Evolutionary conservation across 2,888 invertebrate genomes (phyloP).

Genomic region (Nycteola revayana): DNA sequence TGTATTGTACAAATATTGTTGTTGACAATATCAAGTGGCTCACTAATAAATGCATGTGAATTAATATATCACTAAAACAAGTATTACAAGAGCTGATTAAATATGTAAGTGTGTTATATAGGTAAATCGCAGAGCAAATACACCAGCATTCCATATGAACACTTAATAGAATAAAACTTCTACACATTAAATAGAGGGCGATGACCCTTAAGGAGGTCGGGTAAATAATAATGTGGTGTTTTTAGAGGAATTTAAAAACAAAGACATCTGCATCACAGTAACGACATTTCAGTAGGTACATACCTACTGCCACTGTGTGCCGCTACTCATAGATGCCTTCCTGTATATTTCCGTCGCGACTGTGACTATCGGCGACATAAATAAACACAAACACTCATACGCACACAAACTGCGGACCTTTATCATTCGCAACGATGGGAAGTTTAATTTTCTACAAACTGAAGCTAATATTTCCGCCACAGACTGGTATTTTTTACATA

Average conservation of each 20-base stretch:
- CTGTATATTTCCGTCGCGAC: conserved; percentile 22
- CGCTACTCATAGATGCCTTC: conserved; percentile 40
- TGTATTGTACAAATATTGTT: too few relatives aligned
- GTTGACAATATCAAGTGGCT: too few relatives aligned
- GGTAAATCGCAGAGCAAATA: conserved; percentile 29
- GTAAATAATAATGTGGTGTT: conserved; percentile 38
- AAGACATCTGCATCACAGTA: conserved; percentile 18
- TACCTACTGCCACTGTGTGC: conserved; percentile 12
- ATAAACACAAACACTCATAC: conserved; percentile 10
- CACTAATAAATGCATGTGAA: too few relatives aligned
- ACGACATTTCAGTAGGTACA: conserved; percentile 16
- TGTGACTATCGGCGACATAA: conserved; percentile 16
- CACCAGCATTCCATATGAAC: conserved; percentile 9
- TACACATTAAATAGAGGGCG: conserved; percentile 40
- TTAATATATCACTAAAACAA: too few relatives aligned
- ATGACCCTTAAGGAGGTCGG: conserved; percentile 54
- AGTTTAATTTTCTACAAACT: conserved; percentile 10
- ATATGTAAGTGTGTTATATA: conserved; percentile 17
- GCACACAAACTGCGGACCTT: neutral
- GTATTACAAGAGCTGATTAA: neutral
- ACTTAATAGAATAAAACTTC: conserved; percentile 11
- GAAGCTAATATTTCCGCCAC: conserved; percentile 14
- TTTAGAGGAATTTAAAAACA: conserved; percentile 4
- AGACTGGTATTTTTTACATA: conserved; percentile 63
- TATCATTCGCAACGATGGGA: conserved; percentile 2